Evolutionary conservation across 2,113 vertebrate species (phyloP).

Genomic region (Cyphomyrus discorhynchus): DNA sequence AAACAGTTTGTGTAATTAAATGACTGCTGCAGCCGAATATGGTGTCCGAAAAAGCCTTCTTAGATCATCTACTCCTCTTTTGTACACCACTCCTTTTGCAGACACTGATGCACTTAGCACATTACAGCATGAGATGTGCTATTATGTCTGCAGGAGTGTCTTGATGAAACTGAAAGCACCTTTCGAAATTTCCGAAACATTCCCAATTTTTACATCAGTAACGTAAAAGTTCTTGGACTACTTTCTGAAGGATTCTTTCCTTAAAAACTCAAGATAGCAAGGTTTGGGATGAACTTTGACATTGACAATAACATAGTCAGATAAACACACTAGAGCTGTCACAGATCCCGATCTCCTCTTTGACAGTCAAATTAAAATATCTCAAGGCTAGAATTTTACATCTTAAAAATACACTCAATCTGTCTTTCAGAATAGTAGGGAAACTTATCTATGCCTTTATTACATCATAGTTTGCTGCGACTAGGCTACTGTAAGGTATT

Average conservation of each 20-base stretch:
- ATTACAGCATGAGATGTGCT: background rate
- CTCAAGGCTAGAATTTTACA: background rate
- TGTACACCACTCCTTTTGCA: background rate
- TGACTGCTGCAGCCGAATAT: background rate
- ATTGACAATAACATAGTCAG: background rate
- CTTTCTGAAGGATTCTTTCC: background rate
- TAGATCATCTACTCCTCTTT: background rate
- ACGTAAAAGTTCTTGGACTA: background rate
- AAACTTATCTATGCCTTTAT: background rate
- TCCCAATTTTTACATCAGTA: background rate
- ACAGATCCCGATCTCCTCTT: background rate
- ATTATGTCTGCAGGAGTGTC: too few species aligned
- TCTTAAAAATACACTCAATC: constrained; percentile 1
- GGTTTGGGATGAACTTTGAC: background rate
- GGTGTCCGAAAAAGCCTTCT: background rate
- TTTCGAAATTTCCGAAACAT: background rate
- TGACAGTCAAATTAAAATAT: background rate
- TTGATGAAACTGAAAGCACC: background rate
- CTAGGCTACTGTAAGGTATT: background rate
- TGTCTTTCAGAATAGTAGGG: background rate
- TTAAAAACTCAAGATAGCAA: background rate
- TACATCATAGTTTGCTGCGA: background rate
- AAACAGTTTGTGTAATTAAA: constrained; percentile 1
- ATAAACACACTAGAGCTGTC: background rate
- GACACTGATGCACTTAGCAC: background rate